Conservation (phyloP, 2,113 vertebrate species). For the Pandion haliaetus region DNA sequence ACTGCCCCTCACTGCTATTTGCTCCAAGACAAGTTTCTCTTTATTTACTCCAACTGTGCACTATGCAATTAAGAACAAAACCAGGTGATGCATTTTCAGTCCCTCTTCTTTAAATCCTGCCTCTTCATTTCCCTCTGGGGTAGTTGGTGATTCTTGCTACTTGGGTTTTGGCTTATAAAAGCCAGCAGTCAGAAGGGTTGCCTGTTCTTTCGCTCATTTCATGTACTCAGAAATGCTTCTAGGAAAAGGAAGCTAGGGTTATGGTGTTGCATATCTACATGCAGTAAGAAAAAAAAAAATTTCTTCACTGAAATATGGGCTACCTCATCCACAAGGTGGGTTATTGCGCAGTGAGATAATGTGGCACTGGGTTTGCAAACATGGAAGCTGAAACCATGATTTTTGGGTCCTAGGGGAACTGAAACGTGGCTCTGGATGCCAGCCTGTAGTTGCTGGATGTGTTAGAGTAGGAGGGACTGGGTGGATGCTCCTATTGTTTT, state of each 20-base stretch:
- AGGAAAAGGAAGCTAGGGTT: not conserved
- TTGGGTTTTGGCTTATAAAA: not conserved
- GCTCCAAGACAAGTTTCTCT: not conserved
- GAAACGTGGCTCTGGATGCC: not conserved
- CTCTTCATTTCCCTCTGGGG: not conserved
- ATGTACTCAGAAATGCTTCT: not conserved
- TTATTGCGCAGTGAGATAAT: not conserved
- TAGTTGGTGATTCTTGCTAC: not conserved
- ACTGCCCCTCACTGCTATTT: not conserved
- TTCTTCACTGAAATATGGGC: not conserved
- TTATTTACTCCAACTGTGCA: not conserved
- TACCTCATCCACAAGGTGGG: not conserved
- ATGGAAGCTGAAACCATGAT: not conserved
- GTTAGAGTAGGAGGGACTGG: not conserved
- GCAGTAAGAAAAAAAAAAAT: not conserved
- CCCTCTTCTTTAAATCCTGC: not conserved
- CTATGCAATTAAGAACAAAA: not conserved
- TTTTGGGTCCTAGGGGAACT: not conserved
- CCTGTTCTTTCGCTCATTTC: not conserved
- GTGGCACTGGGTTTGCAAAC: not conserved
- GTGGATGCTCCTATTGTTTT: not conserved
- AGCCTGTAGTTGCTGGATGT: not conserved
- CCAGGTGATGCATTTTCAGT: not conserved
- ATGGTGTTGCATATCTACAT: not conserved
- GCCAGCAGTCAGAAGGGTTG: not conserved